Conservation (phyloP, 2,888 invertebrate genomes). For the Allolobophora icterica region DNA sequence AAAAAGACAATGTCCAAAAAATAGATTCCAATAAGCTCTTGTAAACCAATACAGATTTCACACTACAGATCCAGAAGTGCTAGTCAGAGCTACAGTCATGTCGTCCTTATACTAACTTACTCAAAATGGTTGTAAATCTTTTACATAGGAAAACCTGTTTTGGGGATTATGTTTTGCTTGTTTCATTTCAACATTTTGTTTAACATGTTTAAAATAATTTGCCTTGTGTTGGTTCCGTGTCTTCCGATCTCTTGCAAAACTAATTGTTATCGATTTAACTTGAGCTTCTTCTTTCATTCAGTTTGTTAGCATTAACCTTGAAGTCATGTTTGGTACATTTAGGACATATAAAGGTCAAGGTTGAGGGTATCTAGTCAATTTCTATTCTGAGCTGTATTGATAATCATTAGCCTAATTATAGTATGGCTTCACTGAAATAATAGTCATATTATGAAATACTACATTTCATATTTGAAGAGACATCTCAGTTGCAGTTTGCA, state of each 20-base stretch:
- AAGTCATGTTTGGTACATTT: conserved; percentile 17
- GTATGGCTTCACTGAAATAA: neutral
- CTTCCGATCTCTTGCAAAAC: neutral
- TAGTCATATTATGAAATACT: neutral
- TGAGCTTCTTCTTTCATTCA: neutral
- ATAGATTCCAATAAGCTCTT: neutral
- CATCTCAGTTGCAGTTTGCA: neutral
- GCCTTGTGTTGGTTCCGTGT: neutral
- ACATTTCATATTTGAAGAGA: neutral
- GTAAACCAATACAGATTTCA: neutral
- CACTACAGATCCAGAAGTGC: too few species aligned
- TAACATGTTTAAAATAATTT: conserved; percentile 4
- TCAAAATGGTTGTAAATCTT: too few species aligned
- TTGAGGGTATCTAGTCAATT: neutral
- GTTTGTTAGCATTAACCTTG: neutral
- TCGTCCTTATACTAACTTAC: too few species aligned
- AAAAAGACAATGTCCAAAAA: neutral
- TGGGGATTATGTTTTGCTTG: neutral
- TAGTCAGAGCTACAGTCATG: neutral
- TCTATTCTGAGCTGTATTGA: neutral
- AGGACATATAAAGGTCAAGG: neutral
- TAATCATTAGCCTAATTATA: neutral
- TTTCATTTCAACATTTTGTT: neutral
- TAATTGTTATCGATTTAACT: neutral
- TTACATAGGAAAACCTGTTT: too few species aligned